These are phyloP conservation scores for Thymelicus sylvestris DNA, from an alignment of 2,888 invertebrate genomes.

Conservation along the genomic window DNA sequence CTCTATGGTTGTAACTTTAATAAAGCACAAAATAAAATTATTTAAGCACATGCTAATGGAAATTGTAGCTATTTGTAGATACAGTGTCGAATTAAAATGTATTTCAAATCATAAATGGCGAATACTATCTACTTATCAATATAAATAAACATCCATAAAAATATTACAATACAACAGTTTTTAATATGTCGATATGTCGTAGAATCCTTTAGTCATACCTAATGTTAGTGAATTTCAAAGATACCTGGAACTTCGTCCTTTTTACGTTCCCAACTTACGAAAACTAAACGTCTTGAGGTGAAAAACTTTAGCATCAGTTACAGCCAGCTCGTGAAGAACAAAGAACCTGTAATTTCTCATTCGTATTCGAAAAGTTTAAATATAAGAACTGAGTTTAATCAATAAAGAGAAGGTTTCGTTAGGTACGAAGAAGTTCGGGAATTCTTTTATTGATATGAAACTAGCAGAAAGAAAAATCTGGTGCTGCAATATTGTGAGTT, in stretches of 20 bases:
- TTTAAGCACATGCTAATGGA: no score
- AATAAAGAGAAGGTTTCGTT: neutral
- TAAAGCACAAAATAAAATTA: no score
- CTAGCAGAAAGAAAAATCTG: no score
- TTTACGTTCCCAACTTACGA: slow-evolving; percentile 4
- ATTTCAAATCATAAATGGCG: no score
- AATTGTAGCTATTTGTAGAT: no score
- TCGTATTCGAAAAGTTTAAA: slow-evolving; percentile 7
- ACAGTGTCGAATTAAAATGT: no score
- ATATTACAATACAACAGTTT: neutral
- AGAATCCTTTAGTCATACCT: slow-evolving; percentile 13
- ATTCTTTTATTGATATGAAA: no score
- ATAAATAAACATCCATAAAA: neutral
- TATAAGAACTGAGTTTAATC: slow-evolving; percentile 6
- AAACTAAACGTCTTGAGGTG: slow-evolving; percentile 19
- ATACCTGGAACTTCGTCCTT: slow-evolving; percentile 14
- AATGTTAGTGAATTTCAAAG: slow-evolving; percentile 16
- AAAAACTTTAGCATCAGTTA: slow-evolving; percentile 19
- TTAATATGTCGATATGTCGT: neutral
- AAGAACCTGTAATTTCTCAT: slow-evolving; percentile 10
- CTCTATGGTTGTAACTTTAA: no score
- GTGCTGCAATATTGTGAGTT: no score
- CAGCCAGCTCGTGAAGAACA: neutral
- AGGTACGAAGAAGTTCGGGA: neutral
- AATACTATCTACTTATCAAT: no score